phyloP scores from a whole-genome alignment of 2,113 vertebrate species.

The Thamnaconus septentrionalis region DNA sequence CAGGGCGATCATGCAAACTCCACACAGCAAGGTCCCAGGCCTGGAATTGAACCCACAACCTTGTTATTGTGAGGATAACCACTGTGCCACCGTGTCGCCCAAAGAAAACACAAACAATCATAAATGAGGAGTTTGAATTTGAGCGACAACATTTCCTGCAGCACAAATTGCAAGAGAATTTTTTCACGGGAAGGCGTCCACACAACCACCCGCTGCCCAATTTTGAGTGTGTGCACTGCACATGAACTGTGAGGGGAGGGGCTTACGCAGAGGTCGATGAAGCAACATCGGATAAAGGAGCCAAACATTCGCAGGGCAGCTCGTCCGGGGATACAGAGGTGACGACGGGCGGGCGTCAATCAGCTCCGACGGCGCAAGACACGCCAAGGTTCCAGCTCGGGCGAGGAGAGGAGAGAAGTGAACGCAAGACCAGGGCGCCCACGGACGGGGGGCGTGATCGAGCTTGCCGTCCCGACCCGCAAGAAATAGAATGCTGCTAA shows the following conservation, averaged over 20 bases:
- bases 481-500: constrained; percentile 49
- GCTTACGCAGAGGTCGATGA: constrained; percentile 34
- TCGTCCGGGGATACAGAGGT: constrained; percentile 44
- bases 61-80: no score
- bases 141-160: not conserved
- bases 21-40: no score
- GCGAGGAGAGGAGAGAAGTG: not conserved
- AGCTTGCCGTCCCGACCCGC: constrained; percentile 47
- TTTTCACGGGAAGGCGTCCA: not conserved
- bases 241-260: constrained; percentile 33
- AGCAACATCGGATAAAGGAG: constrained; percentile 41
- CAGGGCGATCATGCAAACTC: no score
- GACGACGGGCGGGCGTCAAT: constrained; percentile 55
- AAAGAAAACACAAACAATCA: no score
- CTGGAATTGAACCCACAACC: no score
- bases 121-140: no score
- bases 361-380: constrained; percentile 57
- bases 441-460: constrained; percentile 3
- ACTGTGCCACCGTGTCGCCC: no score
- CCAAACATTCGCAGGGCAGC: constrained; percentile 31
- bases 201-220: not conserved
- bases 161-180: not conserved
- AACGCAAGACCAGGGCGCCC: constrained; percentile 10
- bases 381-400: constrained; percentile 27
- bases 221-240: constrained; percentile 4